phyloP scores from a whole-genome alignment of 2,888 invertebrate genomes.

The Dicyrtoma fusca region DNA sequence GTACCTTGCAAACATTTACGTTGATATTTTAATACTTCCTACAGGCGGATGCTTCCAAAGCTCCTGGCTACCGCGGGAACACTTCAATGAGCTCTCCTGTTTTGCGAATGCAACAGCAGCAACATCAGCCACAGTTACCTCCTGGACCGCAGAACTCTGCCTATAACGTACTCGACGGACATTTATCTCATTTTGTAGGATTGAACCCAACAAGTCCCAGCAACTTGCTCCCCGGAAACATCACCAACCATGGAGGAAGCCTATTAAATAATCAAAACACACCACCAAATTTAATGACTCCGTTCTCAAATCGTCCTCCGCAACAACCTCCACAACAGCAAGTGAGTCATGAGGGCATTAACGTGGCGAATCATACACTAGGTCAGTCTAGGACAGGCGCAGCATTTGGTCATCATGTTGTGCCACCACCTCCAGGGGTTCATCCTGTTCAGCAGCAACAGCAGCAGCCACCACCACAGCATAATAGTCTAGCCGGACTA shows the following conservation, averaged over 20 bases:
- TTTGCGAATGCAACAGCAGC: constrained; percentile 49
- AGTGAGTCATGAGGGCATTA: constrained; percentile 14
- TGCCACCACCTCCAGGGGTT: background rate
- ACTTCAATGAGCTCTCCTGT: constrained; percentile 52
- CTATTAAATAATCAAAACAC: constrained; percentile 25
- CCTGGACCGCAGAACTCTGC: background rate
- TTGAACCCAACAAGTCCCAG: constrained; percentile 21
- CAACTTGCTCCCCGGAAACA: constrained; percentile 3
- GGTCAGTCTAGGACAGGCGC: constrained; percentile 17
- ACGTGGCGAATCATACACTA: constrained; percentile 4
- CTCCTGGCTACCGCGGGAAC: constrained; percentile 84
- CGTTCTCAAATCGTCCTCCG: constrained; percentile 19
- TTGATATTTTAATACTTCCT: background rate
- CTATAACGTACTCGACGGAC: constrained; percentile 27
- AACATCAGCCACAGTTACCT: constrained; percentile 18
- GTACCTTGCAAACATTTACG: background rate
- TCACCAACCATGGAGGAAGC: background rate
- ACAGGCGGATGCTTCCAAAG: constrained; percentile 80
- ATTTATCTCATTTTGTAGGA: constrained; percentile 18
- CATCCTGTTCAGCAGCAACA: background rate
- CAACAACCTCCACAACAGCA: constrained; percentile 15
- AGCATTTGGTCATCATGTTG: constrained; percentile 27
- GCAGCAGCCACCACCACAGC: constrained; percentile 14
- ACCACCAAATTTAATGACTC: constrained; percentile 24
- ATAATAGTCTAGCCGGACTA: constrained; percentile 1